Conservation (phyloP, 2,888 invertebrate species). For the Nomada lathburiana region DNA sequence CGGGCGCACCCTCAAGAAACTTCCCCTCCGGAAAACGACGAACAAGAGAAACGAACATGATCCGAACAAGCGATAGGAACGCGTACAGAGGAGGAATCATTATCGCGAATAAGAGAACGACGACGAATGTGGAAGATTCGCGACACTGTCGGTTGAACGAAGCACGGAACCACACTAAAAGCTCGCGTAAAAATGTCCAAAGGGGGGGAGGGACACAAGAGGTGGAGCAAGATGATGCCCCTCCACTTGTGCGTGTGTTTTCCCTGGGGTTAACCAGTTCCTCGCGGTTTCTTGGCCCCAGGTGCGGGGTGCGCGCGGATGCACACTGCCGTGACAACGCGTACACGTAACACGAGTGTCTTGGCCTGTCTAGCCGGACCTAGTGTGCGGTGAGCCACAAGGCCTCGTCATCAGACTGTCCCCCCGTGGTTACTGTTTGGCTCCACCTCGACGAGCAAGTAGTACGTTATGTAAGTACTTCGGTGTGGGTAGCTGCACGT, state of each 20-base stretch:
- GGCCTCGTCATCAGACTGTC: slow-evolving; percentile 23
- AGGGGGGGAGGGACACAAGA: slow-evolving; percentile 28
- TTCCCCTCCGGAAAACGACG: neutral
- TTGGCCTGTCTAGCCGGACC: neutral
- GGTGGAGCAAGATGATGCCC: slow-evolving; percentile 58
- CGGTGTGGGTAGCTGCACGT: neutral
- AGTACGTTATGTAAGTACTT: slow-evolving; percentile 39
- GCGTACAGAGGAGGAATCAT: neutral
- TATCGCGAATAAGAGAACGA: neutral
- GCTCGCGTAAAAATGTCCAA: slow-evolving; percentile 78
- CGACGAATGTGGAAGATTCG: neutral
- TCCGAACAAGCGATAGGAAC: neutral
- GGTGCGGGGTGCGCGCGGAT: neutral
- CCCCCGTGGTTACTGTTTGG: slow-evolving; percentile 3
- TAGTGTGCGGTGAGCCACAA: slow-evolving; percentile 36
- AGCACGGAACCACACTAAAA: slow-evolving; percentile 76
- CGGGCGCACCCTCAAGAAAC: neutral
- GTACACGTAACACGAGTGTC: slow-evolving; percentile 46
- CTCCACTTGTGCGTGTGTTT: slow-evolving; percentile 20
- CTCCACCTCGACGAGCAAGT: slow-evolving; percentile 29
- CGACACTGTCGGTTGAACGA: slow-evolving; percentile 66
- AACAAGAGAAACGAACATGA: neutral
- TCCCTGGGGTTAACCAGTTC: slow-evolving; percentile 32
- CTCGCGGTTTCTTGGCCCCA: slow-evolving; percentile 20
- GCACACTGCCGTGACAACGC: slow-evolving; percentile 15